Base-by-base conservation (phyloP, 1,140 invertebrate genomes). In the Phymorhynchus buccinoides region DNA sequence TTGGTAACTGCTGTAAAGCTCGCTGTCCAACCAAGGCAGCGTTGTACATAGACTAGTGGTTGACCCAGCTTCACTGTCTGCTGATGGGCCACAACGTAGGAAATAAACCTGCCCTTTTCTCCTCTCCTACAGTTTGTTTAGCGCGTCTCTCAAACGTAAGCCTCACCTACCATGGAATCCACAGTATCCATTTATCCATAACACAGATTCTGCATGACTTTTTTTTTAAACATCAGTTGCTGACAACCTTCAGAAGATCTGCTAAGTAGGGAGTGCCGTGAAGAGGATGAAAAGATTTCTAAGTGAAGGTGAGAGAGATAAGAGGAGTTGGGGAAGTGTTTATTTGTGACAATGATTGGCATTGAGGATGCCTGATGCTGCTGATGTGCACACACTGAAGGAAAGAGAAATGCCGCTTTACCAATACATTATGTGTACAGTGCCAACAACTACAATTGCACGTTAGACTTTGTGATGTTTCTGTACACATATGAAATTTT, bases 1-100 rank as follows among this genome's bases (percentile, higher is more conserved):
- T 75, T 86, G 82, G 85, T 77, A 52, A 79, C 37, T 30, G 32
- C 12, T n/a, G 22, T 6, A 30, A 73, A 35, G 32, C 4, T 35
- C 3, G 18, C 68, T 0, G 18, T 71, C 35, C 12, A 3, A 35
- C 68, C 35, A 22, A 71, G 4, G 68, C 35, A 32, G 68, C 35
- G 68, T 32, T 32, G 18, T 71, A 32, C 35, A 12, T 71, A 71
- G 7, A 32, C 68, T 71, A 18, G 73, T 3, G 35, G 73, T 39
- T 3, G 4, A 75, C 9, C 37, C 62, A 82, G 27, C 42, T 4
- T 18, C 14, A 12, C 18, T 12, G 68, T 32, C 12, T 77, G 73
- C 18, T 77, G 41, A 77, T 4, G 35, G 6, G 68, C 6, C 9
- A 27, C 71, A 73, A 27, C 14, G 30, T 30, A 32, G 71, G 37